phyloP scores from a whole-genome alignment of 2,797 vertebrate genomes.

The Channallabes apus region DNA sequence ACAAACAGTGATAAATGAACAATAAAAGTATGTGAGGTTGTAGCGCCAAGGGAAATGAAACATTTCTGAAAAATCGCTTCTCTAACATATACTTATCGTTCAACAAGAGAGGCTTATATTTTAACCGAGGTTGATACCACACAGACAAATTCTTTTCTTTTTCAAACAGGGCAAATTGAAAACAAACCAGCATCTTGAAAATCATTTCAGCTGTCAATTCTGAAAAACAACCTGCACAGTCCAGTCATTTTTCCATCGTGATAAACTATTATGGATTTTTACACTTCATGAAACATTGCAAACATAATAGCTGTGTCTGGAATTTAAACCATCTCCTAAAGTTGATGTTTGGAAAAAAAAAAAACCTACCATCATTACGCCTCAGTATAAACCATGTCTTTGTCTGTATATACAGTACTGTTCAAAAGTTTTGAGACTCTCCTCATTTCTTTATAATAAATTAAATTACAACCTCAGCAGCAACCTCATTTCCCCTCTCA shows the following conservation, averaged over 20 bases:
- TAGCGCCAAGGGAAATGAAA: not conserved
- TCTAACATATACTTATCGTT: not conserved
- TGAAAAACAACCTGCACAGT: conserved; percentile 28
- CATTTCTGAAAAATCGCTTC: not conserved
- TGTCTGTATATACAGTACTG: not conserved
- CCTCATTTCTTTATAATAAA: too few species aligned
- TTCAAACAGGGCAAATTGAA: conserved; percentile 9
- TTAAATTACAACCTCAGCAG: too few species aligned
- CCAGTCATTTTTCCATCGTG: conserved; percentile 40
- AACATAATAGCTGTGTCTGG: conserved; percentile 14
- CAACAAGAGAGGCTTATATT: not conserved
- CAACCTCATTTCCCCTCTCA: too few species aligned
- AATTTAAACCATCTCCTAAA: conserved; percentile 27
- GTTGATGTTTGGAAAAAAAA: not conserved
- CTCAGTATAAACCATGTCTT: not conserved
- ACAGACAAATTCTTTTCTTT: not conserved
- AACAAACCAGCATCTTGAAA: conserved; percentile 14
- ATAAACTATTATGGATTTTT: conserved; percentile 40
- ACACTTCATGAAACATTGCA: conserved; percentile 31
- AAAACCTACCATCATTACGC: not conserved
- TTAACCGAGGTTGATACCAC: not conserved
- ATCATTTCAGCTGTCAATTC: conserved; percentile 30
- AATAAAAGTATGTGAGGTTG: not conserved
- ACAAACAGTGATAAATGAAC: not conserved
- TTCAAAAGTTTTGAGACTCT: too few species aligned